Base-by-base conservation (phyloP, 1,140 invertebrate genomes). In the Drosophila miranda region DNA sequence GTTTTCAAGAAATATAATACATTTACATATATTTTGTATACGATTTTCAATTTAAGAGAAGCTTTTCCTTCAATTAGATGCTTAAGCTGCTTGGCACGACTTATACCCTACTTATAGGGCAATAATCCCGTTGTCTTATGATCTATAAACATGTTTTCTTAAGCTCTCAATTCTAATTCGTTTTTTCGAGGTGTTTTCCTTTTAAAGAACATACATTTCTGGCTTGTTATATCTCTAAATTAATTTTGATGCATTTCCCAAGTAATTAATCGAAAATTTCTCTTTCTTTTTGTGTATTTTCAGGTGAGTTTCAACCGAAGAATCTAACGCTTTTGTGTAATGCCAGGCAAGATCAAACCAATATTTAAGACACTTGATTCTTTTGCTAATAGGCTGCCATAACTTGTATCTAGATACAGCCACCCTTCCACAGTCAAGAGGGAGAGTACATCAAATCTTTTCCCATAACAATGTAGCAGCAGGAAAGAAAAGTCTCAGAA, bases 261-360 rank as follows among this genome's bases (percentile, higher is more conserved):
- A 30, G 3, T 16, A 26, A 69, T 11, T 34, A 73, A 55, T 63
- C 21, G 4, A 5, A 38, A 14, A 9, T 38, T 46, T 41, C 8
- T 38, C 7, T 0, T 9, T 23, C 0, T 53, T 3, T 19, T 21
- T 62, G 11, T 62, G 58, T 69, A 30, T 49, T 80, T 83, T 6
- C 72, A 83, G 76, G 80, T 84, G 72, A 84, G 80, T 79, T 58
- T 6, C 6, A 43, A 60, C n/a, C 5, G 44, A 26, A 57, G 60
- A 28, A 7, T 38, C 3, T 1, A 38, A 1, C 34, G 34, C 9
- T 28, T 28, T 3, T 50, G 14, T 13, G 34, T 38, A 48, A 16
- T 38, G 16, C 38, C 61, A 58, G 70, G 41, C 57, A 80, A 76
- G 62, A 51, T 5, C 30, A 49, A 51, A 57, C 57, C 44, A 34